Conservation (phyloP, 2,797 vertebrate species). For the Anguilla anguilla region DNA sequence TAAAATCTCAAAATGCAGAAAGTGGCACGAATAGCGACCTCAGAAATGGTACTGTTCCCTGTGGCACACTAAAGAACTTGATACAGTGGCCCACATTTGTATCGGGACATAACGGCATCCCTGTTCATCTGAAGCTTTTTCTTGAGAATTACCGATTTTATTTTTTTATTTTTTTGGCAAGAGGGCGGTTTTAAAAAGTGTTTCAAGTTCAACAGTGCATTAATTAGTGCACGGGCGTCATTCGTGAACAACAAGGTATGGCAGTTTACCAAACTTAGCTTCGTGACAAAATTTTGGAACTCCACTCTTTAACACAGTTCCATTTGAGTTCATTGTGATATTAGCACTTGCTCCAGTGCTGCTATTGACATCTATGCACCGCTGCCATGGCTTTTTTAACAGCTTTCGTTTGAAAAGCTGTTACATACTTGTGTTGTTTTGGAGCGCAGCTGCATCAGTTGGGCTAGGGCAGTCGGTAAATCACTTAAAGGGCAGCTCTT, state of each 20-base stretch:
- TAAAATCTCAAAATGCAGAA: constrained; percentile 30
- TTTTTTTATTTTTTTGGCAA: not conserved
- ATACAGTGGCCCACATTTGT: constrained; percentile 20
- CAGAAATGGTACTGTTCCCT: not conserved
- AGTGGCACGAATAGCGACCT: constrained; percentile 21
- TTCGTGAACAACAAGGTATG: too few species aligned
- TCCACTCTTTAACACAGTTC: not conserved
- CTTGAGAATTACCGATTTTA: not conserved
- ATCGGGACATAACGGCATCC: constrained; percentile 31
- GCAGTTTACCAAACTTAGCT: too few species aligned
- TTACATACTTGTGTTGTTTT: not conserved
- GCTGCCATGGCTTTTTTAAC: not conserved
- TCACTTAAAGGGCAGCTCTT: not conserved
- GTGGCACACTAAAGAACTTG: constrained; percentile 19
- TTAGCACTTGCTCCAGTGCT: not conserved
- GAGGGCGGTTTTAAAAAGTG: not conserved
- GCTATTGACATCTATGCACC: not conserved
- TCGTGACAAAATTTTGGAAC: not conserved
- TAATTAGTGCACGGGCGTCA: not conserved
- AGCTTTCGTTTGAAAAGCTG: not conserved
- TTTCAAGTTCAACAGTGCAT: not conserved
- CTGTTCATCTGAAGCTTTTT: constrained; percentile 28
- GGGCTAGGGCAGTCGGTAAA: not conserved
- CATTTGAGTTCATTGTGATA: not conserved
- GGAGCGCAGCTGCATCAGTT: not conserved